Conservation (phyloP, 2,888 invertebrate species). For the Drosophila hawaiiensis region DNA sequence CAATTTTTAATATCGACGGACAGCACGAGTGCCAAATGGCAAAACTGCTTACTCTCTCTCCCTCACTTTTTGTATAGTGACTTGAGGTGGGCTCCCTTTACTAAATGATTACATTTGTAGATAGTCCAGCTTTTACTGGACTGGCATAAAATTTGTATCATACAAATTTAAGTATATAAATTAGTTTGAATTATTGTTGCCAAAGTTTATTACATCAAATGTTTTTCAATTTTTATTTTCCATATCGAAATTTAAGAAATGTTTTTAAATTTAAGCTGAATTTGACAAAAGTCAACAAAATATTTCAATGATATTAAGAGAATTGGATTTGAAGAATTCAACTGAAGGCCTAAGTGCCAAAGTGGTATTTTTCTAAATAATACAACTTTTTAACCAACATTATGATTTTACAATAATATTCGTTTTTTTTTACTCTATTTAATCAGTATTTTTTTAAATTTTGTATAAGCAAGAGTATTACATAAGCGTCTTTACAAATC, state of each 20-base stretch:
- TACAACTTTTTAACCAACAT: background rate
- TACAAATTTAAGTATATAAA: background rate
- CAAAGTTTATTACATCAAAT: background rate
- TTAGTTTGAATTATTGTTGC: background rate
- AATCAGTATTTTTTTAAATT: background rate
- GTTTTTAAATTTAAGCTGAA: background rate
- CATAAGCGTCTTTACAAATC: background rate
- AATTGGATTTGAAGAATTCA: background rate
- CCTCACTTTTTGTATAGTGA: background rate
- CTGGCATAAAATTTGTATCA: no score
- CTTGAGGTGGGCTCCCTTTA: background rate
- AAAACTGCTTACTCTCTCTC: slow-evolving; percentile 5
- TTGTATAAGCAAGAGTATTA: background rate
- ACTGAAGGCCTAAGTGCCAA: background rate
- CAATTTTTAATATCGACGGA: slow-evolving; percentile 68
- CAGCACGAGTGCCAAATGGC: slow-evolving; percentile 50
- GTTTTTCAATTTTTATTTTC: background rate
- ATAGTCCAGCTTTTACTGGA: background rate
- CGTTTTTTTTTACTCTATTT: fast-evolving
- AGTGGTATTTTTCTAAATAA: no score
- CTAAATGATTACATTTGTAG: background rate
- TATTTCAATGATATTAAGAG: background rate
- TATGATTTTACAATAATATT: background rate
- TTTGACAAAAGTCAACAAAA: no score
- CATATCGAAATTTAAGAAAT: background rate